Evolutionary conservation across 2,888 invertebrate genomes (phyloP).

Genomic region (Ophonus ardosiacus): DNA sequence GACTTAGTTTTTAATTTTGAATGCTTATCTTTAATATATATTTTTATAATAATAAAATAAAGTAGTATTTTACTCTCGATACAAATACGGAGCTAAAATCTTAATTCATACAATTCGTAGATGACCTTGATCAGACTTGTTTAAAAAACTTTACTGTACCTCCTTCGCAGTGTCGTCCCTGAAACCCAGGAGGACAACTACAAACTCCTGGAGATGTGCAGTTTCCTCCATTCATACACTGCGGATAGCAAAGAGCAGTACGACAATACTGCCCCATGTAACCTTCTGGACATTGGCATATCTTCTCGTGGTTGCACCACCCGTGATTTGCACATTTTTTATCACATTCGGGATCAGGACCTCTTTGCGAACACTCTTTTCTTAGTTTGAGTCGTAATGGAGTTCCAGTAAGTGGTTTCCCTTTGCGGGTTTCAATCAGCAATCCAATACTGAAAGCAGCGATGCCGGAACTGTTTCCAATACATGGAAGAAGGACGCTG

Average conservation of each 20-base stretch:
- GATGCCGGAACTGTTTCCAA: conserved; percentile 91
- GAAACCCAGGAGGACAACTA: conserved; percentile 92
- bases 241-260: conserved; percentile 93
- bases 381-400: conserved; percentile 91
- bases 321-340: conserved; percentile 92
- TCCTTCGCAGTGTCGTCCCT: conserved; percentile 94
- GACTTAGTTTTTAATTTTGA: too few species aligned
- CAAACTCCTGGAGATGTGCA: conserved; percentile 94
- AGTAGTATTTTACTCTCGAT: too few species aligned
- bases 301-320: conserved; percentile 89
- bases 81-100: too few species aligned
- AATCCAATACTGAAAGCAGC: conserved; percentile 93
- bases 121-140: too few species aligned
- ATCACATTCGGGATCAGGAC: conserved; percentile 93
- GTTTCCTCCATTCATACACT: conserved; percentile 95
- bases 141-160: conserved; percentile 77
- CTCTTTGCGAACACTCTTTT: conserved; percentile 96
- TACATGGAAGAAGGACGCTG: conserved; percentile 91
- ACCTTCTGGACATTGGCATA: conserved; percentile 92
- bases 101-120: too few species aligned
- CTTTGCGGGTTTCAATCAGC: conserved; percentile 88
- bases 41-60: too few species aligned
- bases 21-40: too few species aligned
- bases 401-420: conserved; percentile 89
- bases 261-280: conserved; percentile 94